Evolutionary conservation across 2,797 vertebrate genomes (phyloP).

Genomic region (Labeo calbasu): DNA sequence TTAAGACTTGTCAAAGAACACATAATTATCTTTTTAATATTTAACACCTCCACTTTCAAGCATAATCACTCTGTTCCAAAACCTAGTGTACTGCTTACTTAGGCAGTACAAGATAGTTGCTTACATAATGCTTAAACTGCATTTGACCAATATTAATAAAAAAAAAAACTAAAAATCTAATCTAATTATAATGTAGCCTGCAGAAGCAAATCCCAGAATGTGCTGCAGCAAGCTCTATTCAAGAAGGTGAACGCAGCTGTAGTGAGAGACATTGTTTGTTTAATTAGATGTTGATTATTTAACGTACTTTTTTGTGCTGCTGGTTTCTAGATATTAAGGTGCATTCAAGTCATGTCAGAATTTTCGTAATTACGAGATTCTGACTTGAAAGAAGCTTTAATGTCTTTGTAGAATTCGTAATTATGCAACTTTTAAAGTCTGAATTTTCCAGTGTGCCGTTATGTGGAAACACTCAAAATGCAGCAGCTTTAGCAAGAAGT

Average conservation of each 20-base stretch:
- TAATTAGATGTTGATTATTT: background rate
- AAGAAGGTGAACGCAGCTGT: background rate
- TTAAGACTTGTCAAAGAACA: constrained; percentile 40
- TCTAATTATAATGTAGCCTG: background rate
- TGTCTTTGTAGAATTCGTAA: background rate
- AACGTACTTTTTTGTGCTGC: background rate
- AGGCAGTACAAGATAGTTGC: background rate
- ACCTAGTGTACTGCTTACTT: background rate
- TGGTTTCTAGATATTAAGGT: background rate
- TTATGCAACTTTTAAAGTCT: too few relatives aligned
- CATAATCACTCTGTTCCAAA: background rate
- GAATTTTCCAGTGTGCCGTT: background rate
- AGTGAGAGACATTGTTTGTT: background rate
- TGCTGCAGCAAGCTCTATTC: background rate
- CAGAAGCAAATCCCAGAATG: background rate
- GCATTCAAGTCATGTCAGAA: background rate
- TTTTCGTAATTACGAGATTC: background rate
- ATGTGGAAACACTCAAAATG: background rate
- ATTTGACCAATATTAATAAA: background rate
- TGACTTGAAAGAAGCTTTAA: background rate
- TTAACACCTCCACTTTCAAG: background rate
- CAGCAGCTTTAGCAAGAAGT: too few relatives aligned
- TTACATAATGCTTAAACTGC: background rate
- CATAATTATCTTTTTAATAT: constrained; percentile 47
- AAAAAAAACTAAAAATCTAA: background rate